Evolutionary conservation across 2,797 vertebrate genomes (phyloP).

Genomic region (Enteromius argenteus): DNA sequence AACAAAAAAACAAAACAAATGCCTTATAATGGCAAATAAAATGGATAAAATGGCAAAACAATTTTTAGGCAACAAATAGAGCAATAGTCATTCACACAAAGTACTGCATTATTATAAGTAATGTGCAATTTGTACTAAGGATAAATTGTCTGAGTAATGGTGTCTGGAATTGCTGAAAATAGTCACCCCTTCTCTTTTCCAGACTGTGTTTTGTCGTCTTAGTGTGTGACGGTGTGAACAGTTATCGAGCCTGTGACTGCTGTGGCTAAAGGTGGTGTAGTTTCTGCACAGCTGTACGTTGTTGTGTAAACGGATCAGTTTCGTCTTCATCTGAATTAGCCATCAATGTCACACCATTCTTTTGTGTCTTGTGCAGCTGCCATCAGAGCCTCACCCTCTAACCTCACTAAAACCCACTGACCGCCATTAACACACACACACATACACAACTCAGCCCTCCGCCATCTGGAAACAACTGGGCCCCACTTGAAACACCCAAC

Average conservation of each 20-base stretch:
- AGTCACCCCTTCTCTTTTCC: not conserved
- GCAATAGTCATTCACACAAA: constrained; percentile 1
- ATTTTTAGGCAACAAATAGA: not conserved
- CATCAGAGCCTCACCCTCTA: not conserved
- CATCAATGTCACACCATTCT: constrained; percentile 15
- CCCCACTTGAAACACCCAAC: constrained; percentile 37
- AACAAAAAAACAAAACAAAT: too few species aligned
- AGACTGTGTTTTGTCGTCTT: not conserved
- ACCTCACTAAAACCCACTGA: constrained; percentile 34
- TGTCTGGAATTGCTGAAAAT: not conserved
- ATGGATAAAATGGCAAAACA: too few species aligned
- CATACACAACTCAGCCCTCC: constrained; percentile 17
- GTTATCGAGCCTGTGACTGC: not conserved
- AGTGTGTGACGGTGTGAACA: not conserved
- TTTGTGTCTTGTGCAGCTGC: constrained; percentile 32
- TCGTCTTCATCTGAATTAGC: constrained; percentile 30
- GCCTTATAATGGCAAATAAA: too few species aligned
- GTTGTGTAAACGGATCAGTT: constrained; percentile 24
- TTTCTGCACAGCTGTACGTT: not conserved
- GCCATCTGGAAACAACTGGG: constrained; percentile 58
- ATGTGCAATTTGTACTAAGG: not conserved
- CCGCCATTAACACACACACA: constrained; percentile 49
- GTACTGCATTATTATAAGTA: not conserved
- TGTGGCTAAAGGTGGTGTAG: not conserved
- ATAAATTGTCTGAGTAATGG: not conserved